Base-by-base conservation (phyloP, 2,113 vertebrate genomes). In the Rhinogobius similis region DNA sequence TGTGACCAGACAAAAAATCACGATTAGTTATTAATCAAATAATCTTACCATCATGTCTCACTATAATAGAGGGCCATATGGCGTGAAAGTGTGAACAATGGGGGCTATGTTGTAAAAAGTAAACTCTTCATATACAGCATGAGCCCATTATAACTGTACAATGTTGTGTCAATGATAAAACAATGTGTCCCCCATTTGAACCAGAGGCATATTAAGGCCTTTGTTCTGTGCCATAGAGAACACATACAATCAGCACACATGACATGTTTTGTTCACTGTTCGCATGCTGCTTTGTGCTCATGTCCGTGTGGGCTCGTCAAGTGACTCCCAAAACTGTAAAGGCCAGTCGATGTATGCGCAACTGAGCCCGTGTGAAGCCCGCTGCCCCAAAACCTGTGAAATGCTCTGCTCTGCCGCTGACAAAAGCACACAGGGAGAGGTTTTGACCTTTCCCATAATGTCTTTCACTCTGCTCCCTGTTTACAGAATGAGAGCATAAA, bases 361-460 rank as follows among this genome's bases (percentile, higher is more conserved):
- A 44, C 23, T 76, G 73, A 79, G 5, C 65, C 68, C 73, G n/a
- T 68, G 71, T 67, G 70, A 76, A 82, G 65, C 58, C 59, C 20
- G 4, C 13, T 72, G 80, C 18, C 83, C 84, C 78, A 83, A 41
- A 76, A 36, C 65, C 53, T 74, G 55, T 27, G 62, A 66, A 10
- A 70, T n/a, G n/a, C n/a, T n/a, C n/a, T 48, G 59, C 62, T 70
- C 48, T 36, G 59, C 29, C 12, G 20, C 67, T 32, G 38, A 72
- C 68, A 73, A 77, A 24, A 9, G 41, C 24, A 29, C 4, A 14
- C 66, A 18, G 52, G 21, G 18, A 8, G 44, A 26, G 66, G 75
- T 48, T 70, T 55, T 63, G 32, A 53, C 66, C 56, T 59, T 77
- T 81, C 80, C 79, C 73, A 80, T 6, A 62, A 75, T 76, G 39